A percentile compares a stretch with the other conserved stretches of the same genome.
Evolutionary conservation across 2,888 invertebrate species (phyloP).

Genomic region (Baronia brevicornis): DNA sequence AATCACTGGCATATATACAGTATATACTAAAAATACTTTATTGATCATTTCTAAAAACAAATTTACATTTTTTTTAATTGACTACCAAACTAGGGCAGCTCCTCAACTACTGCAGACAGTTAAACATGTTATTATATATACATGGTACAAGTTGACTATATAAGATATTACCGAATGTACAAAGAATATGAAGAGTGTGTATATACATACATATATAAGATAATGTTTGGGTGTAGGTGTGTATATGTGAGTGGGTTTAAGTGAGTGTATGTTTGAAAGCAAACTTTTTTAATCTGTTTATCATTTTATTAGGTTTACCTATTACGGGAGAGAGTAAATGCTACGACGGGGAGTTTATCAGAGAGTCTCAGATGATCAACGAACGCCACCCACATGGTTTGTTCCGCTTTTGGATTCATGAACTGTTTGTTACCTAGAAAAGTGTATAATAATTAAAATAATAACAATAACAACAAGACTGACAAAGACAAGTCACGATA

Average conservation of each 20-base stretch:
- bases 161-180: too few species aligned
- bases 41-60: too few species aligned
- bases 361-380: slow-evolving; percentile 87
- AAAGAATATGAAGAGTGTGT: too few species aligned
- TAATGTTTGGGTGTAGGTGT: neutral
- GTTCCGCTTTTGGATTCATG: slow-evolving; percentile 81
- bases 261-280: neutral
- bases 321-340: slow-evolving; percentile 93
- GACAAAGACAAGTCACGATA: neutral
- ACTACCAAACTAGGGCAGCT: too few species aligned
- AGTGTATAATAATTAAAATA: neutral
- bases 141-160: too few species aligned
- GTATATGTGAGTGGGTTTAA: neutral
- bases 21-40: too few species aligned
- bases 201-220: too few species aligned
- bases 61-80: too few species aligned
- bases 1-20: too few species aligned
- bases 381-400: slow-evolving; percentile 87
- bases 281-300: too few species aligned
- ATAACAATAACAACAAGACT: neutral
- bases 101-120: too few species aligned
- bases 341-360: slow-evolving; percentile 93
- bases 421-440: slow-evolving; percentile 49
- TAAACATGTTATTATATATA: too few species aligned
- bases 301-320: slow-evolving; percentile 81